These are phyloP conservation scores for Antechinus stuartii DNA, from an alignment of 2,113 vertebrate species.

Conservation along the genomic window DNA sequence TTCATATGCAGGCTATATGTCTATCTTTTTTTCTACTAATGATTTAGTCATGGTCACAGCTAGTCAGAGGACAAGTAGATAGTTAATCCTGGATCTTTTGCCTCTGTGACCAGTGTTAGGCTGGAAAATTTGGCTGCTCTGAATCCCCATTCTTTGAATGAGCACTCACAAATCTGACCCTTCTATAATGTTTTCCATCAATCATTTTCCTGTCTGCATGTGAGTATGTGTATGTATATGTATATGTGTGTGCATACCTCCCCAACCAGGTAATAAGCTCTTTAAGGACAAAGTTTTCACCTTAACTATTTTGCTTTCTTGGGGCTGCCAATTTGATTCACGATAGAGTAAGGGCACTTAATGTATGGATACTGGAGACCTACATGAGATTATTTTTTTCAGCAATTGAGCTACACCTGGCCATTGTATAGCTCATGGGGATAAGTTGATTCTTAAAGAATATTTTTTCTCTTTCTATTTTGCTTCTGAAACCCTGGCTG, in stretches of 20 bases:
- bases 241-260: not conserved
- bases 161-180: not conserved
- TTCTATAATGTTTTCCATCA: not conserved
- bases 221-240: not conserved
- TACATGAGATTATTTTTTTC: slow-evolving; percentile 46
- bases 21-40: no score
- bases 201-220: not conserved
- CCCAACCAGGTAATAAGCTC: not conserved
- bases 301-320: not conserved
- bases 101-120: not conserved
- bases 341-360: not conserved
- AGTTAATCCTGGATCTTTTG: not conserved
- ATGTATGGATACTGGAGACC: slow-evolving; percentile 28
- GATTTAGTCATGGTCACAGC: not conserved
- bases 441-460: slow-evolving; percentile 34
- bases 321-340: not conserved
- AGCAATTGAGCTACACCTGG: not conserved
- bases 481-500: slow-evolving; percentile 56
- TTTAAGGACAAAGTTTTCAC: not conserved
- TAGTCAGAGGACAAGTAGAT: not conserved
- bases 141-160: not conserved
- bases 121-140: not conserved
- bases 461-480: slow-evolving; percentile 67
- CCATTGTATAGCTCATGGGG: slow-evolving; percentile 36
- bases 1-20: not conserved